phyloP scores from a whole-genome alignment of 2,113 vertebrate genomes.

The Etheostoma spectabile region DNA sequence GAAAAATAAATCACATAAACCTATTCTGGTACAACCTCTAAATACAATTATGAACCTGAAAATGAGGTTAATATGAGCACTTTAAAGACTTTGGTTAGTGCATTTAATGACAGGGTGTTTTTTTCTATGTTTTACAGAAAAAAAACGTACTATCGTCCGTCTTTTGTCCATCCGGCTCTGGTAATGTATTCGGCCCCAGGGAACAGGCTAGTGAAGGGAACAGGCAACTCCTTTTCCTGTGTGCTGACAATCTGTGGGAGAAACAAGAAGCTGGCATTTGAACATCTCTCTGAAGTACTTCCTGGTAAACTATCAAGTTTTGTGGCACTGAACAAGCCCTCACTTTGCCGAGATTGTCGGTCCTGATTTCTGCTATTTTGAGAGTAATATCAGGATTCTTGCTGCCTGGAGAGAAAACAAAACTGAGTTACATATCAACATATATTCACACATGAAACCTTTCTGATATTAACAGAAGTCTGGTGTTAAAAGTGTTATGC shows the following conservation, averaged over 20 bases:
- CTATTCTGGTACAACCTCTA: too few relatives aligned
- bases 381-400: slow-evolving; percentile 94
- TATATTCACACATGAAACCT: background rate
- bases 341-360: slow-evolving; percentile 89
- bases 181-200: slow-evolving; percentile 91
- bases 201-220: slow-evolving; percentile 88
- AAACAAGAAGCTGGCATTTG: slow-evolving; percentile 13
- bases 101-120: background rate
- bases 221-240: slow-evolving; percentile 90
- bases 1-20: too few relatives aligned
- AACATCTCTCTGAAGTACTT: background rate
- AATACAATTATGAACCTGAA: too few relatives aligned
- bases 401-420: slow-evolving; percentile 87
- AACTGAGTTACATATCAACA: background rate
- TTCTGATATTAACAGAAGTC: background rate
- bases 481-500: background rate
- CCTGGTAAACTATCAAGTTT: background rate
- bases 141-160: slow-evolving; percentile 89
- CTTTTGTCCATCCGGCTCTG: slow-evolving; percentile 93
- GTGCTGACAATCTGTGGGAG: slow-evolving; percentile 85
- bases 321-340: slow-evolving; percentile 50
- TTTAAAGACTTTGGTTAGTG: background rate
- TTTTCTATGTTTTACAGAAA: background rate
- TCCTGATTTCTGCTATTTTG: slow-evolving; percentile 91
- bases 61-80: too few relatives aligned